Conservation (phyloP, 2,797 vertebrate genomes). For the Anguilla megastoma region DNA sequence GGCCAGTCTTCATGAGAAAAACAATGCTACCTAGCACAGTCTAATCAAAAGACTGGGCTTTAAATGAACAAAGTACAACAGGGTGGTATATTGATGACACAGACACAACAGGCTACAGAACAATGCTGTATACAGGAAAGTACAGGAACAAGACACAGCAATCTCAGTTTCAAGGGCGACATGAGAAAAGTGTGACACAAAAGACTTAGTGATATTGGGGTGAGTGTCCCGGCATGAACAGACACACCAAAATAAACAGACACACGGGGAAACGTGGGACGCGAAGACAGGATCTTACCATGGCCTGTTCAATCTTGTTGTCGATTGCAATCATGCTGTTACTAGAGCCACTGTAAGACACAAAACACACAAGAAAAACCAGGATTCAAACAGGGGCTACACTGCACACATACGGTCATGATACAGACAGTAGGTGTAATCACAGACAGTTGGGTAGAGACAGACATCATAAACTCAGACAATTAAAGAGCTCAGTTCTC, state of each 20-base stretch:
- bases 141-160: background rate
- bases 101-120: background rate
- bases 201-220: conserved; percentile 11
- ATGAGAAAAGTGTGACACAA: background rate
- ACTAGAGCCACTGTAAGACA: conserved; percentile 67
- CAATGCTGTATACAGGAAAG: background rate
- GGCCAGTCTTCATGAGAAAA: background rate
- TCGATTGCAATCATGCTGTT: conserved; percentile 79
- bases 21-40: background rate
- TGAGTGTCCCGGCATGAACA: background rate
- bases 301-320: conserved; percentile 87
- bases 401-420: conserved; percentile 20
- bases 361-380: conserved; percentile 24
- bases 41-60: background rate
- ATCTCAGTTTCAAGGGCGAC: background rate
- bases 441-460: background rate
- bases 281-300: conserved; percentile 70
- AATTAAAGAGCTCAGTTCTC: no score
- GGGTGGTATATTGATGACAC: background rate
- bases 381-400: background rate
- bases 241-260: background rate
- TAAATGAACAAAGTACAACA: background rate
- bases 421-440: background rate
- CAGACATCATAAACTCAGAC: background rate
- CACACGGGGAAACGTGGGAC: background rate